Conservation (phyloP, 2,113 vertebrate genomes). For the Spheniscus mendiculus region DNA sequence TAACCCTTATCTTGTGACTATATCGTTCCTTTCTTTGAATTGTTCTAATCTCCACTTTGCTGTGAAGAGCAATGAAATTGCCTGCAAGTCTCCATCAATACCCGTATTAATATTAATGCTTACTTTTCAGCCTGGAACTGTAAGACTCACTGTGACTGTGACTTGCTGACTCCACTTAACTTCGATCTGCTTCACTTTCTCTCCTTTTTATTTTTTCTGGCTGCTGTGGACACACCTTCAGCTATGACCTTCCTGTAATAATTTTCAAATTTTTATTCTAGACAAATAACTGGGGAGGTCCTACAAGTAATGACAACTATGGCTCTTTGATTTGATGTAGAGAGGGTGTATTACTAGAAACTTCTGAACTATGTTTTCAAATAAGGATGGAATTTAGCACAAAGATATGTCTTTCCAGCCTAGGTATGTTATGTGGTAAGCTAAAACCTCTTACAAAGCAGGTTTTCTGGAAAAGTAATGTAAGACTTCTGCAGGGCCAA, state of each 20-base stretch:
- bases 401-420: not conserved
- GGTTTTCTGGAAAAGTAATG: not conserved
- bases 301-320: not conserved
- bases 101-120: not conserved
- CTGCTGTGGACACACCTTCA: not conserved
- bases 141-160: not conserved
- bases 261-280: not conserved
- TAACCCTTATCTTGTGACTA: not conserved
- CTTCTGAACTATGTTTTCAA: rapidly evolving
- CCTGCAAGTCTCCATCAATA: not conserved
- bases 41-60: not conserved
- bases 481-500: not conserved
- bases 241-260: not conserved
- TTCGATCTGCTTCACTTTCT: not conserved
- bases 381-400: not conserved
- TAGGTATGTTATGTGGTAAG: not conserved
- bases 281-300: not conserved
- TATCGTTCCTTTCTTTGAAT: not conserved
- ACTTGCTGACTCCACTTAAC: not conserved
- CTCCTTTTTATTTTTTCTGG: not conserved
- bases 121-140: not conserved
- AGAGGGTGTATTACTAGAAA: not conserved
- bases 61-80: not conserved
- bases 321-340: not conserved
- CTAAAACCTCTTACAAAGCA: not conserved